Evolutionary conservation across 2,113 vertebrate species (phyloP), one percentile per base, ranked within the genome.

Genomic region (Thinocorus orbignyianus): DNA sequence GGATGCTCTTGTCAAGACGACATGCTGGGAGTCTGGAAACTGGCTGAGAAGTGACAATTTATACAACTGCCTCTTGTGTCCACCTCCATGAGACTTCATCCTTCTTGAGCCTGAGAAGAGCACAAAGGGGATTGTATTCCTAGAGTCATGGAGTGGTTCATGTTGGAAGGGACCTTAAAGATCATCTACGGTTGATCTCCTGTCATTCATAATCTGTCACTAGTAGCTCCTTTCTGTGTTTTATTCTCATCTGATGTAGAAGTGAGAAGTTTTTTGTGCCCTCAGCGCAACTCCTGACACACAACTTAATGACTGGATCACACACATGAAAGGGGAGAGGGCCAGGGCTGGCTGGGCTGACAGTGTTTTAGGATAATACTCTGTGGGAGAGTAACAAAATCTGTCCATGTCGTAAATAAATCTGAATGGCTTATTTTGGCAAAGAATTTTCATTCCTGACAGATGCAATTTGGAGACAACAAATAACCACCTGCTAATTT

Each of bases 361-460:
- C 28, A 17, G 33, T 64, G 60, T 44, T 92, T 81, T 57, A 57
- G 49, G 25, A 33, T 61, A 73, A 79, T 33, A 15, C n/a, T 30
- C 72, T 10, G 15, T 28, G 22, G 46, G 54, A 77, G 37, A 92
- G 86, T 80, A 72, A 94, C 31, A 81, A 70, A 88, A 77, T 86
- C 71, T 72, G 17, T 41, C 72, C 13, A 0, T 25, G 46, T 73
- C 3, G 0, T 92, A 86, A 88, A 81, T 86, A 91, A 90, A 55
- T 7, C 51, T 74, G 76, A 88, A 88, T 44, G 35, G 79, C 66
- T 95, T 92, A 52, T 77, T 96, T 94, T 95, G 92, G 86, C 79
- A 94, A 83, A 96, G 72, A 91, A 88, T 93, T 84, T 64, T 80
- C 54, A 64, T 95, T 93, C 83, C 72, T 91, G 80, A 92, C 76